phyloP scores from a whole-genome alignment of 2,797 vertebrate genomes.

The Phylloscopus collybita region DNA sequence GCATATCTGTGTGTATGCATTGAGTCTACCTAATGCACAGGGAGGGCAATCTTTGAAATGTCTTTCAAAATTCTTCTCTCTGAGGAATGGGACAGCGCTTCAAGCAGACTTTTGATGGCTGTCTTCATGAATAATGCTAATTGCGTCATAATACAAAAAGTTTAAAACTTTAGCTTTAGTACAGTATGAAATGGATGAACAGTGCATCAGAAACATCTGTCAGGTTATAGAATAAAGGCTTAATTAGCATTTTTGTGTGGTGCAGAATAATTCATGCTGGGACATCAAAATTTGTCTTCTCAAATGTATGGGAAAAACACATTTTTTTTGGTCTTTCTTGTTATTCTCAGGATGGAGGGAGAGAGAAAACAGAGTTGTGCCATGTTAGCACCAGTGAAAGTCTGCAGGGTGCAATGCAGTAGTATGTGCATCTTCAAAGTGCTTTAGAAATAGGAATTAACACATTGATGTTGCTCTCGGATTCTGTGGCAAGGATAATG shows the following conservation, averaged over 20 bases:
- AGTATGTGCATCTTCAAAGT: constrained; percentile 20
- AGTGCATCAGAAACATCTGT: constrained; percentile 69
- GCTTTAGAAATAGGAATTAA: constrained; percentile 21
- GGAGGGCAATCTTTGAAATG: background rate
- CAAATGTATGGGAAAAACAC: constrained; percentile 31
- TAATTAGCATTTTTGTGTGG: constrained; percentile 68
- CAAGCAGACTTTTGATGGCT: constrained; percentile 43
- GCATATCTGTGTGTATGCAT: background rate
- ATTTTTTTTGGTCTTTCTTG: constrained; percentile 43
- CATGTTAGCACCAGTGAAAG: constrained; percentile 1
- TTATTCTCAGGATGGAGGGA: background rate
- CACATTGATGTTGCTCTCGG: background rate
- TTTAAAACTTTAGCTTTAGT: constrained; percentile 66
- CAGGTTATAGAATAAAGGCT: constrained; percentile 68
- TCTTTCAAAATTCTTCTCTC: background rate
- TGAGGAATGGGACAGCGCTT: background rate
- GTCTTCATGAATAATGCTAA: constrained; percentile 67
- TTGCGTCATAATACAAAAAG: constrained; percentile 18
- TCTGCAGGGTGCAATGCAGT: constrained; percentile 19
- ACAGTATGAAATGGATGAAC: constrained; percentile 50
- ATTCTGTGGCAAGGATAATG: background rate
- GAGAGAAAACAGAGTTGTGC: background rate
- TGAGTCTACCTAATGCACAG: background rate
- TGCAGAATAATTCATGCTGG: constrained; percentile 67
- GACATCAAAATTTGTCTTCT: constrained; percentile 52